A percentile compares a stretch with the other conserved stretches of the same genome.
Conservation (phyloP, 2,797 vertebrate genomes). For the Etheostoma perlongum region DNA sequence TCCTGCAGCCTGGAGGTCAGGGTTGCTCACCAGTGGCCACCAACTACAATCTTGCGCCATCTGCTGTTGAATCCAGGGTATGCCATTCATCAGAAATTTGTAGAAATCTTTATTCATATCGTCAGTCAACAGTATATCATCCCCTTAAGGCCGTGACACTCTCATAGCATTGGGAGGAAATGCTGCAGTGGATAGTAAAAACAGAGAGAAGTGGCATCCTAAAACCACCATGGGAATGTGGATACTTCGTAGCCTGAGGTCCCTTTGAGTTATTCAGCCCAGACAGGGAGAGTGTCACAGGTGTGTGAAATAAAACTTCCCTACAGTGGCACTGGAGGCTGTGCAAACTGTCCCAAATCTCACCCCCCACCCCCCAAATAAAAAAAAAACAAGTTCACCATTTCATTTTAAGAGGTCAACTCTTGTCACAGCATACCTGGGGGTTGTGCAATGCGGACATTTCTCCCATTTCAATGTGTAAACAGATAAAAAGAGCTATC, state of each 20-base stretch:
- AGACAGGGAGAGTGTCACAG: background rate
- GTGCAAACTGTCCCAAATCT: background rate
- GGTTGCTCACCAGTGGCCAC: background rate
- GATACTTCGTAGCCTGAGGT: background rate
- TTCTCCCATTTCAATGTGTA: background rate
- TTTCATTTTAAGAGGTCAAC: slow-evolving; percentile 56
- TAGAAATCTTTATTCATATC: slow-evolving; percentile 82
- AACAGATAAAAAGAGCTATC: slow-evolving; percentile 15
- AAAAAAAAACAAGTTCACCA: slow-evolving; percentile 23
- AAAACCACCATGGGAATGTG: background rate
- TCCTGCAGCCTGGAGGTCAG: background rate
- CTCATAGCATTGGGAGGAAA: slow-evolving; percentile 40
- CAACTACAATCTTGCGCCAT: background rate
- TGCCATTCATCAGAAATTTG: slow-evolving; percentile 56
- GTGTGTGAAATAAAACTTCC: slow-evolving; percentile 21
- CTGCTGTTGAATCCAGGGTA: slow-evolving; percentile 51
- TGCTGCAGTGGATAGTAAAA: slow-evolving; percentile 14
- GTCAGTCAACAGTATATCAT: slow-evolving; percentile 71
- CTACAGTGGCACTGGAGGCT: slow-evolving; percentile 5
- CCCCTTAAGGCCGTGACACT: slow-evolving; percentile 47
- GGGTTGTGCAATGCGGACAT: background rate
- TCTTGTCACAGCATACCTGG: slow-evolving; percentile 41
- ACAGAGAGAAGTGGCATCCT: slow-evolving; percentile 9
- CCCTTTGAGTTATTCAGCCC: slow-evolving; percentile 12
- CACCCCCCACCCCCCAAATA: background rate